phyloP scores from a whole-genome alignment of 2,113 vertebrate species.

The Meleagris gallopavo region DNA sequence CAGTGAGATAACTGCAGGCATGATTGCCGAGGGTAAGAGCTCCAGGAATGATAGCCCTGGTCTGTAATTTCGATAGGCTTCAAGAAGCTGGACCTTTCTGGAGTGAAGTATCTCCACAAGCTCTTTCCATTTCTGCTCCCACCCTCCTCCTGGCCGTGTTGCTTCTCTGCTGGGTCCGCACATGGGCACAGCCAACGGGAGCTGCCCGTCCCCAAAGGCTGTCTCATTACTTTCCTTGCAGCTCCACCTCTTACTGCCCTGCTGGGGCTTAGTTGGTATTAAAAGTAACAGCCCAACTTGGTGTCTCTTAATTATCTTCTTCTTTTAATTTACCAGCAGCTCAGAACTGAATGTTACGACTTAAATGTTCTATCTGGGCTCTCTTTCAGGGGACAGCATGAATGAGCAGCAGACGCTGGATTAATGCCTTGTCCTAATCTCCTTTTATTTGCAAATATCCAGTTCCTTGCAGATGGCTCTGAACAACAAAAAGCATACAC shows the following conservation, averaged over 20 bases:
- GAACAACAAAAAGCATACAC: slow-evolving; percentile 17
- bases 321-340: neutral
- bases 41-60: neutral
- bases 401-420: slow-evolving; percentile 54
- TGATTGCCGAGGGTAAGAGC: too few species aligned
- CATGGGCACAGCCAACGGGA: neutral
- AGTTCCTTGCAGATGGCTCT: slow-evolving; percentile 62
- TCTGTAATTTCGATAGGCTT: neutral
- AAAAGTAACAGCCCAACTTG: neutral
- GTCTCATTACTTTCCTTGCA: neutral
- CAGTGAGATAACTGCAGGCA: too few species aligned
- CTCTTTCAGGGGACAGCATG: slow-evolving; percentile 37
- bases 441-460: slow-evolving; percentile 61
- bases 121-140: neutral
- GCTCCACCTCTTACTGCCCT: accelerated
- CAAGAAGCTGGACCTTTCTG: neutral
- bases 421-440: slow-evolving; percentile 58
- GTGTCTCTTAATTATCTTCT: neutral
- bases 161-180: accelerated
- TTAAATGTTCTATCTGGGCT: neutral
- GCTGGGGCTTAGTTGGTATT: neutral
- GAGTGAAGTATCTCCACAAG: neutral
- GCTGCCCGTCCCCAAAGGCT: neutral
- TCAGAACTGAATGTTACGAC: neutral
- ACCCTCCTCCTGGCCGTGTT: accelerated